Evolutionary conservation across 2,888 invertebrate genomes (phyloP).

Genomic region (Eulithis testata): DNA sequence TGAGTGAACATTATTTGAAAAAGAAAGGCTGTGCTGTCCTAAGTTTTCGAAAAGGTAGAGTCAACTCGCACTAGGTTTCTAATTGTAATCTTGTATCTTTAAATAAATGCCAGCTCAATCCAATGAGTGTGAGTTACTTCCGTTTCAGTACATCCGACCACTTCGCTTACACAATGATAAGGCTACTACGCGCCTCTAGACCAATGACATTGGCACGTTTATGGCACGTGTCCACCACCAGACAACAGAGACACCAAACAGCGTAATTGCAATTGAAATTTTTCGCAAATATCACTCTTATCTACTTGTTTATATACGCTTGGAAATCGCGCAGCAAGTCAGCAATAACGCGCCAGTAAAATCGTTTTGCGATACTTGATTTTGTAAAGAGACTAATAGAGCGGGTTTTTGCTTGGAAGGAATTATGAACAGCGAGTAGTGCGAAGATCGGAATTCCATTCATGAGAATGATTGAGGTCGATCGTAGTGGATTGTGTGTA

Average conservation of each 20-base stretch:
- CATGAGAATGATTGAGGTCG: slow-evolving; percentile 33
- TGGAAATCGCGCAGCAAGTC: neutral
- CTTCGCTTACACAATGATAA: neutral
- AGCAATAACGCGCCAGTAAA: neutral
- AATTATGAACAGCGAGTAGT: slow-evolving; percentile 2
- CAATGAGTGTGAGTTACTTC: neutral
- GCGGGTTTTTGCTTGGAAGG: slow-evolving; percentile 4
- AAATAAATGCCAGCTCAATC: too few relatives aligned
- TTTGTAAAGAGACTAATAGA: neutral
- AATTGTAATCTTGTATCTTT: too few relatives aligned
- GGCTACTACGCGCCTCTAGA: slow-evolving; percentile 26
- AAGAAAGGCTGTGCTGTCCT: too few relatives aligned
- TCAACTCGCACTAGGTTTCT: too few relatives aligned
- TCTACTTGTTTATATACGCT: neutral
- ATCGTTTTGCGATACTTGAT: slow-evolving; percentile 3
- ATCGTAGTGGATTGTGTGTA: slow-evolving; percentile 23
- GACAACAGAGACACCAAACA: slow-evolving; percentile 14
- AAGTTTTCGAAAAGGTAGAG: too few relatives aligned
- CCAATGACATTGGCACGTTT: slow-evolving; percentile 47
- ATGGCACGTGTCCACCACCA: slow-evolving; percentile 27
- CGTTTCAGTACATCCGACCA: neutral
- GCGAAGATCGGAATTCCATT: slow-evolving; percentile 29
- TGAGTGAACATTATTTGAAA: too few relatives aligned
- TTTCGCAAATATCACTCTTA: slow-evolving; percentile 10
- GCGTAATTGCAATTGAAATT: neutral